Percentiles rank a stretch among this genome's conserved stretches.
phyloP scores from a whole-genome alignment of 2,113 vertebrate genomes.

The Gopherus flavomarginatus region DNA sequence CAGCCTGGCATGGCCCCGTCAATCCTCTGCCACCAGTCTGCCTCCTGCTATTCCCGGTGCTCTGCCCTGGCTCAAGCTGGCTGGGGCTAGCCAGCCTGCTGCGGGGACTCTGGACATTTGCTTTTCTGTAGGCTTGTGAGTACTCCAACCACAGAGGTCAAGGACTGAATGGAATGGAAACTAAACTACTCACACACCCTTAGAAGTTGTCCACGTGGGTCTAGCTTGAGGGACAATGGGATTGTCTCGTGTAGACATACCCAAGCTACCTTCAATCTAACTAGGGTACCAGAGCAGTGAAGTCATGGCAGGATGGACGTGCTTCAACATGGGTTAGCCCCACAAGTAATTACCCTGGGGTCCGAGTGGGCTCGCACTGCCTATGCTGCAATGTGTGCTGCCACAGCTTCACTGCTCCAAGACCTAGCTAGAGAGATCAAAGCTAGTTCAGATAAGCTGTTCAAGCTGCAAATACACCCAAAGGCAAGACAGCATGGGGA shows the following conservation, averaged over 20 bases:
- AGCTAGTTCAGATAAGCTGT: background rate
- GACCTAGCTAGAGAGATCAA: background rate
- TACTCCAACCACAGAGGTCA: background rate
- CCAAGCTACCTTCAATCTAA: no score
- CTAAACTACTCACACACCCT: background rate
- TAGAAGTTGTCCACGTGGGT: background rate
- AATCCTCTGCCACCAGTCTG: no score
- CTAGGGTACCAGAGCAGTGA: no score
- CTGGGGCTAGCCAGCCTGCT: no score
- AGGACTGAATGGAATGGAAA: background rate
- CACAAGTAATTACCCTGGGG: background rate
- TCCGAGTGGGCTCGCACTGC: background rate
- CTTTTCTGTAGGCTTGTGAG: background rate
- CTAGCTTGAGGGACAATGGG: background rate
- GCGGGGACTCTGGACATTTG: no score
- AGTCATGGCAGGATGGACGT: no score
- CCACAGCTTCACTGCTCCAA: background rate
- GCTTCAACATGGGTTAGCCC: background rate
- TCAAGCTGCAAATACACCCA: background rate
- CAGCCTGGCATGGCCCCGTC: no score
- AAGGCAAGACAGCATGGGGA: fast-evolving
- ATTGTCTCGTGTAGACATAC: no score
- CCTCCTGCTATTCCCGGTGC: no score
- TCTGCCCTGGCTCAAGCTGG: no score
- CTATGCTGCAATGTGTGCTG: background rate